phyloP scores from a whole-genome alignment of 2,888 invertebrate genomes.

The Pycnomerus fuliginosus region DNA sequence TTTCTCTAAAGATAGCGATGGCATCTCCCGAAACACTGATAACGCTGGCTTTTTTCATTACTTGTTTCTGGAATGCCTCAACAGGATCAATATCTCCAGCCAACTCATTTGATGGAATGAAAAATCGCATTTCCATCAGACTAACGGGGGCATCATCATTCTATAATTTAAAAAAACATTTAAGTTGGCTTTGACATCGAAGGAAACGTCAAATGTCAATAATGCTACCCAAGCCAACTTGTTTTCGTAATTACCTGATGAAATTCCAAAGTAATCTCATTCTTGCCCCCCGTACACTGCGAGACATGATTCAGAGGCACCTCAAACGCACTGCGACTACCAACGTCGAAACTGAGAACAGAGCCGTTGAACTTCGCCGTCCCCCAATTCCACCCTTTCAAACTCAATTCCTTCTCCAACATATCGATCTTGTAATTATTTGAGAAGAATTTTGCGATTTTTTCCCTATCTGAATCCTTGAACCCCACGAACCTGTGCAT shows the following conservation, averaged over 20 bases:
- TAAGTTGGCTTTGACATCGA: constrained; percentile 6
- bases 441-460: constrained; percentile 86
- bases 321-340: constrained; percentile 86
- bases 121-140: constrained; percentile 96
- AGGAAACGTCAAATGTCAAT: constrained; percentile 3
- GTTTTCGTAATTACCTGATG: constrained; percentile 78
- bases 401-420: constrained; percentile 86
- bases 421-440: constrained; percentile 81
- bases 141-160: constrained; percentile 98
- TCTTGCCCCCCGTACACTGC: constrained; percentile 93
- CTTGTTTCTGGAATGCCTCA: constrained; percentile 95
- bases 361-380: constrained; percentile 91
- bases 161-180: constrained; percentile 58
- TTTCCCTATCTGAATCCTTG: constrained; percentile 92
- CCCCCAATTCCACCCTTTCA: constrained; percentile 99
- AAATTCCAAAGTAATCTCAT: constrained; percentile 97
- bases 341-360: constrained; percentile 81
- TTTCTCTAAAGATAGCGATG: constrained; percentile 93
- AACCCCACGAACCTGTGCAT: constrained; percentile 93
- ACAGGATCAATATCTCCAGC: constrained; percentile 89
- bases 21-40: constrained; percentile 98
- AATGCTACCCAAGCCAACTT: constrained; percentile 5
- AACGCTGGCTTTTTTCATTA: constrained; percentile 96
- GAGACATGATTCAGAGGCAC: constrained; percentile 95
- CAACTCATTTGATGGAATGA: constrained; percentile 89